A percentile compares a stretch with the other conserved stretches of the same genome.
Conservation (phyloP, 2,888 invertebrate genomes). For the Synanthedon vespiformis region DNA sequence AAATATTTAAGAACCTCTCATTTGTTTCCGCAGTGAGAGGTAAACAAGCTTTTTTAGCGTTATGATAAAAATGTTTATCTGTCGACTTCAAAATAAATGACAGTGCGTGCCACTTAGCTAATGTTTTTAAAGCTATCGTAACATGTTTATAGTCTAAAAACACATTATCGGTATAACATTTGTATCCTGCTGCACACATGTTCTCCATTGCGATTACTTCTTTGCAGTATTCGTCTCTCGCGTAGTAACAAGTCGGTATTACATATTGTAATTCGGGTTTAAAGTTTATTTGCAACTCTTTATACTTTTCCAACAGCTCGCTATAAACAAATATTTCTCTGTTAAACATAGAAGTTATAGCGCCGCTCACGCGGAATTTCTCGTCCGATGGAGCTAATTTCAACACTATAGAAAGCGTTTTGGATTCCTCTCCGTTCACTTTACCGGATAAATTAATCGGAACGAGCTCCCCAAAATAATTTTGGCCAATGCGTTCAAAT, state of each 20-base stretch:
- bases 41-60: slow-evolving; percentile 29
- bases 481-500: slow-evolving; percentile 46
- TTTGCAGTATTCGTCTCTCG: slow-evolving; percentile 35
- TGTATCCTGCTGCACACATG: slow-evolving; percentile 36
- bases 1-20: slow-evolving; percentile 40
- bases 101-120: slow-evolving; percentile 48
- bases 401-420: slow-evolving; percentile 27
- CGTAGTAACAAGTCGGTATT: slow-evolving; percentile 40
- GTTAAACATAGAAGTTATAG: slow-evolving; percentile 42
- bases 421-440: slow-evolving; percentile 4
- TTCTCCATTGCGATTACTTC: slow-evolving; percentile 48
- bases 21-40: slow-evolving; percentile 36
- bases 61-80: slow-evolving; percentile 21
- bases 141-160: slow-evolving; percentile 45
- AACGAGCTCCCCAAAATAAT: slow-evolving; percentile 51
- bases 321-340: slow-evolving; percentile 50
- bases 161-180: slow-evolving; percentile 25
- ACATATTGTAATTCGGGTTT: slow-evolving; percentile 13
- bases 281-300: slow-evolving; percentile 21
- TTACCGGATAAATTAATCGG: slow-evolving; percentile 33
- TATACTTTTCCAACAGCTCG: slow-evolving; percentile 28
- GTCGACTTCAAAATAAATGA: slow-evolving; percentile 37
- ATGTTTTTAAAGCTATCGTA: slow-evolving; percentile 27
- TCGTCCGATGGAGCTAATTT: slow-evolving; percentile 56
- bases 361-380: slow-evolving; percentile 47